phyloP scores from a whole-genome alignment of 1,140 invertebrate genomes.

The Aethina tumida region DNA sequence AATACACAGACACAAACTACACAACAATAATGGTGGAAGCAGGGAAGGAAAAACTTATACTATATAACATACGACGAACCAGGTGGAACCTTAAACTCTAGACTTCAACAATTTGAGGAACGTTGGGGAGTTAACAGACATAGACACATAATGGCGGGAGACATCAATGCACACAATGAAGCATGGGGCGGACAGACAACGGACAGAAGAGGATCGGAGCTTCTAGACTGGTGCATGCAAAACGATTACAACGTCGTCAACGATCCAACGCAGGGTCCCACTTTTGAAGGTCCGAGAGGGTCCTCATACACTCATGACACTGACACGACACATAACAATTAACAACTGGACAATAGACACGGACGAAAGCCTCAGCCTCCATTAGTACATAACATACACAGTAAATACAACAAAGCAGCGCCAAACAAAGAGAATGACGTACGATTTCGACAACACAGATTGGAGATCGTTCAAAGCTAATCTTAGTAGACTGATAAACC shows the following conservation, averaged over 20 bases:
- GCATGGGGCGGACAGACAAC: slow-evolving; percentile 1
- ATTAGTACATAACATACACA: slow-evolving; percentile 1
- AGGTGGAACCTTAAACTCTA: not conserved
- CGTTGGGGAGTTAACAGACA: not conserved
- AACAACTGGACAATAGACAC: not conserved
- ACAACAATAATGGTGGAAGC: not conserved
- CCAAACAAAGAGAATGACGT: not conserved
- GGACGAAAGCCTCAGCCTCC: slow-evolving; percentile 1
- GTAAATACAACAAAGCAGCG: not conserved
- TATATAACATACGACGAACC: slow-evolving; percentile 4
- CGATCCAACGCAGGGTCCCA: not conserved
- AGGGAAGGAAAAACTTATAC: not conserved
- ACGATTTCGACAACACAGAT: too few relatives aligned
- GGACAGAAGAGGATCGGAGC: slow-evolving; percentile 1
- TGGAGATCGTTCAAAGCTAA: too few relatives aligned
- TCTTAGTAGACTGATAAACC: not conserved
- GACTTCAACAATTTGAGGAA: not conserved
- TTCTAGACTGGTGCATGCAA: not conserved
- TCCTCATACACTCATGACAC: not conserved
- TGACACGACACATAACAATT: not conserved
- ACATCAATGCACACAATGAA: not conserved
- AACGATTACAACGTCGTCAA: not conserved
- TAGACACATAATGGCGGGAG: not conserved
- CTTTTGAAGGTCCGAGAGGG: not conserved
- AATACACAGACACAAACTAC: not conserved